These are phyloP conservation scores for Harpegnathos saltator DNA, from an alignment of 1,140 invertebrate genomes.

Conservation along the genomic window DNA sequence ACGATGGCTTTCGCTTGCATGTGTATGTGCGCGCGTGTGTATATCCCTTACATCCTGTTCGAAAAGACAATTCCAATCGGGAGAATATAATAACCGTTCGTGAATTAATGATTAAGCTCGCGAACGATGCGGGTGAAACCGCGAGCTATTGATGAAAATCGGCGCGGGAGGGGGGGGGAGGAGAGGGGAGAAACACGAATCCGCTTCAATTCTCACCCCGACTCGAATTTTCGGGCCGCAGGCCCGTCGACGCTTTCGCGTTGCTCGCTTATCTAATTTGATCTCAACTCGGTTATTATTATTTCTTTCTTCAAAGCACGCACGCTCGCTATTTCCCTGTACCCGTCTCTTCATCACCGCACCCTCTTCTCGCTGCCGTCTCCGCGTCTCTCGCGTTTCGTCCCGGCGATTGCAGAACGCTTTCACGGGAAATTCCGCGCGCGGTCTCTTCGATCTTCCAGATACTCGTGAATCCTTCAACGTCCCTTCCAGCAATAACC, in stretches of 20 bases:
- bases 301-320: no score
- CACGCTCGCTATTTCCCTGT: no score
- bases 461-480: background rate
- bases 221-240: no score
- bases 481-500: slow-evolving; percentile 9
- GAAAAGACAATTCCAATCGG: slow-evolving; percentile 17
- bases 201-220: no score
- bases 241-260: no score
- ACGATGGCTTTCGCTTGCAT: background rate
- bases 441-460: background rate
- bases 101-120: slow-evolving; percentile 1
- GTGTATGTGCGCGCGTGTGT: background rate
- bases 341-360: background rate
- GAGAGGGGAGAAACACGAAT: no score
- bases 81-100: background rate
- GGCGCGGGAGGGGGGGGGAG: no score
- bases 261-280: no score
- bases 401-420: no score
- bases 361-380: no score
- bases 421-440: background rate
- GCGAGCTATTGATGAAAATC: background rate
- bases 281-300: no score
- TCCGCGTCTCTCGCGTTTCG: no score
- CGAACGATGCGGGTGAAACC: background rate
- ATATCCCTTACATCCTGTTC: slow-evolving; percentile 10